Evolutionary conservation across 2,888 invertebrate genomes (phyloP).

Genomic region (Eupelmus urozonus): DNA sequence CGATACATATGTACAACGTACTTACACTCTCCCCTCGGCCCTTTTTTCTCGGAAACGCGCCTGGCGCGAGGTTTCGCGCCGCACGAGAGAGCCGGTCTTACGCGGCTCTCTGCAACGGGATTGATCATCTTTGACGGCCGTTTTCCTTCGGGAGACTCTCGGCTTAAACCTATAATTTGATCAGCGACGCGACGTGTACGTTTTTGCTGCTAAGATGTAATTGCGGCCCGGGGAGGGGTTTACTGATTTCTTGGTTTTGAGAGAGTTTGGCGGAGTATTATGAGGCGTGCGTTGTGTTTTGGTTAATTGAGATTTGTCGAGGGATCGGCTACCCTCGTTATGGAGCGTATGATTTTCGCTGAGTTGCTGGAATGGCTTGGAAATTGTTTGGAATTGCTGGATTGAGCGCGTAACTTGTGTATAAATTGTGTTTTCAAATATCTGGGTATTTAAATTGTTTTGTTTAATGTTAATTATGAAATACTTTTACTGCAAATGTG

Average conservation of each 20-base stretch:
- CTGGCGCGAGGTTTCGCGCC: slow-evolving; percentile 33
- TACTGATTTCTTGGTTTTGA: slow-evolving; percentile 18
- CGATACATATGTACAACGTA: too few species aligned
- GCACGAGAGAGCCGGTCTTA: slow-evolving; percentile 26
- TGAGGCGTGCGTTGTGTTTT: too few species aligned
- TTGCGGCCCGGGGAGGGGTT: neutral
- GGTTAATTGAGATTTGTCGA: too few species aligned
- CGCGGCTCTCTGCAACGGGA: slow-evolving; percentile 4
- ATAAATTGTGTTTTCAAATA: too few species aligned
- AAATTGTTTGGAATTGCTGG: too few species aligned
- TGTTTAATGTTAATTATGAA: too few species aligned
- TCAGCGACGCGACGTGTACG: neutral
- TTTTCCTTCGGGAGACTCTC: neutral
- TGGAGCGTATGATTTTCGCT: too few species aligned
- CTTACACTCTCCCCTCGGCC: slow-evolving; percentile 11
- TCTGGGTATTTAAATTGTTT: too few species aligned
- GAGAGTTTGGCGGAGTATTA: too few species aligned
- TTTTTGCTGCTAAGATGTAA: slow-evolving; percentile 21
- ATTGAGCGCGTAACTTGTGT: too few species aligned
- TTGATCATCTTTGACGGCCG: slow-evolving; percentile 43
- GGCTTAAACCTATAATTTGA: slow-evolving; percentile 32
- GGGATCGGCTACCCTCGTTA: too few species aligned
- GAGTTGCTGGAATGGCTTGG: neutral
- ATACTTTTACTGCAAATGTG: too few species aligned
- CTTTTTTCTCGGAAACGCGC: slow-evolving; percentile 35